These are phyloP conservation scores for Megaceryle maxima DNA, from an alignment of 2,113 vertebrate genomes.

Conservation along the genomic window DNA sequence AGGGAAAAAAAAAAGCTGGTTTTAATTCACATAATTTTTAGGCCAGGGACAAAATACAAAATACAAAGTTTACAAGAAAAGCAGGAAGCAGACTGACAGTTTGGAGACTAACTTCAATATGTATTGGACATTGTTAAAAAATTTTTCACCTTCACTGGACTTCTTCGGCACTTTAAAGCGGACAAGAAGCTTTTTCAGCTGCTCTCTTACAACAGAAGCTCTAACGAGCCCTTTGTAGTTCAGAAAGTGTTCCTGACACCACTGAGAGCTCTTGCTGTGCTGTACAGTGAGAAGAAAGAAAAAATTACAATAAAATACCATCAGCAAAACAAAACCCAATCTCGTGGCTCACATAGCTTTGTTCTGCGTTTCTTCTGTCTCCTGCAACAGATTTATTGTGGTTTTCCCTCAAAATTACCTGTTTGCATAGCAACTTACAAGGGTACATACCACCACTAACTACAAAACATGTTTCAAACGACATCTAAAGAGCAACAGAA, in stretches of 20 bases:
- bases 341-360: neutral
- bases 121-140: neutral
- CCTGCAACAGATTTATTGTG: neutral
- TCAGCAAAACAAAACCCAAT: neutral
- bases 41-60: neutral
- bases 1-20: neutral
- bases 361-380: neutral
- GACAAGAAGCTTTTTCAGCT: constrained; percentile 92
- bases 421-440: neutral
- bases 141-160: constrained; percentile 89
- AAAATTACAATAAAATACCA: neutral
- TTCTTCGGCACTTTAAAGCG: constrained; percentile 95
- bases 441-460: neutral
- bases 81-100: neutral
- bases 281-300: constrained; percentile 47
- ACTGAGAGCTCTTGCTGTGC: constrained; percentile 96
- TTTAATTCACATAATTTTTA: neutral
- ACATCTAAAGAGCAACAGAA: neutral
- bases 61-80: neutral
- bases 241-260: constrained; percentile 97
- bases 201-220: constrained; percentile 90
- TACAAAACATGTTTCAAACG: neutral
- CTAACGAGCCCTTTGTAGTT: constrained; percentile 96
- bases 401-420: neutral
- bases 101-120: neutral